Base-by-base conservation (phyloP, 2,113 vertebrate genomes). In the Muntiacus reevesi region DNA sequence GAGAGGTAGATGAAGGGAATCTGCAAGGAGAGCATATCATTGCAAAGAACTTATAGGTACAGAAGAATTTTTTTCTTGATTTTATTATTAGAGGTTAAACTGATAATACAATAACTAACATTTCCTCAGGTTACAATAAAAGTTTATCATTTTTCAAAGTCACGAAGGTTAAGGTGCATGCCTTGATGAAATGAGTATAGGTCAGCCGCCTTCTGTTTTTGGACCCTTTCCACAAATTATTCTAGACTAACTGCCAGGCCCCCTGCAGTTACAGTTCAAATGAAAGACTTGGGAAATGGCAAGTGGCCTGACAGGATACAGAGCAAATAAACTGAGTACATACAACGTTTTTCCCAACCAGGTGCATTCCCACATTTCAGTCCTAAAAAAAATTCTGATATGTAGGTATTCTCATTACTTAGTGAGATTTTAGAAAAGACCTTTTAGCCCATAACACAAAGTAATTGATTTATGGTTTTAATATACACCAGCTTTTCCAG, bases 81-180 rank as follows among this genome's bases (percentile, higher is more conserved):
- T 98, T 93, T 93, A 95, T 91, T 95, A 59, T 82, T 67, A 43
- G 3, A 87, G 50, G 9, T 54, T 82, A 76, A 76, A 25, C n/a
- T 74, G 43, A 60, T 47, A 74, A 87, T 47, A 84, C 2, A 84
- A 36, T 93, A 89, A 82, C 27, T 10, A 74, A 62, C 54, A 59
- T 71, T 67, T 92, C 86, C 28, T 16, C 43, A 45, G 40, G 13
- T 71, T 33, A 91, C 60, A 82, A 87, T 88, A 30, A 47, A 91
- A 94, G 40, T 27, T 94, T 91, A 84, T 60, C 76, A 78, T 36
- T 79, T 91, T 91, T 79, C 78, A 33, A 15, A 88, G 52, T 60
- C 36, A 88, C 57, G 74, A 67, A 94, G 15, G 33, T 43, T 59
- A 91, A 95, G 50, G 10, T n/a, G 28, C 1, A 55, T 45, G 12